Conservation (phyloP, 2,888 invertebrate genomes). For the Caenorhabditis imperialis region DNA sequence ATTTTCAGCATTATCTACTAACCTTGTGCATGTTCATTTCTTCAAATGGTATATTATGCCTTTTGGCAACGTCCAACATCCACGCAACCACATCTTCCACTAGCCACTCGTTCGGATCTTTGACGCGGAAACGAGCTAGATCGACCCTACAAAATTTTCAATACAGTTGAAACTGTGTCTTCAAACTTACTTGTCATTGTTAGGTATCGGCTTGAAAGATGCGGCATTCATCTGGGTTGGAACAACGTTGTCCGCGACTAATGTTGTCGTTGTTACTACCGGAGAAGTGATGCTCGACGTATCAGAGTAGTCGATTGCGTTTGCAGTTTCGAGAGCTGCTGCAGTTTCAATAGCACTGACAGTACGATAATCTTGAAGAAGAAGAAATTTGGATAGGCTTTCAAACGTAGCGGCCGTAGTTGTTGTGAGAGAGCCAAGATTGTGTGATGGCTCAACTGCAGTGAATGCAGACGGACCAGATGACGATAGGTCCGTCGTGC, state of each 20-base stretch:
- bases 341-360: constrained; percentile 18
- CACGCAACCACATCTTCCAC: constrained; percentile 77
- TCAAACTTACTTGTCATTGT: constrained; percentile 68
- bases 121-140: constrained; percentile 76
- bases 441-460: constrained; percentile 56
- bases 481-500: constrained; percentile 49
- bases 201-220: constrained; percentile 74
- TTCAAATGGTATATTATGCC: constrained; percentile 74
- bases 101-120: constrained; percentile 75
- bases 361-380: too few relatives aligned
- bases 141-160: constrained; percentile 65
- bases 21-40: constrained; percentile 72
- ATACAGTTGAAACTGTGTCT: neutral
- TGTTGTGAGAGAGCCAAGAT: constrained; percentile 30
- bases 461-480: constrained; percentile 66
- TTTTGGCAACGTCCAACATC: constrained; percentile 76
- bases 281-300: neutral
- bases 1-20: constrained; percentile 11
- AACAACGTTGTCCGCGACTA: constrained; percentile 58
- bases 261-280: too few relatives aligned
- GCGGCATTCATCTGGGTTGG: constrained; percentile 65
- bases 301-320: neutral
- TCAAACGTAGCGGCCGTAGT: constrained; percentile 57
- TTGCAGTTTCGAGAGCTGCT: constrained; percentile 3
- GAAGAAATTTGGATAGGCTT: constrained; percentile 63